A percentile compares a stretch with the other conserved stretches of the same genome.
phyloP scores from a whole-genome alignment of 2,113 vertebrate species.

The Pterocles gutturalis region DNA sequence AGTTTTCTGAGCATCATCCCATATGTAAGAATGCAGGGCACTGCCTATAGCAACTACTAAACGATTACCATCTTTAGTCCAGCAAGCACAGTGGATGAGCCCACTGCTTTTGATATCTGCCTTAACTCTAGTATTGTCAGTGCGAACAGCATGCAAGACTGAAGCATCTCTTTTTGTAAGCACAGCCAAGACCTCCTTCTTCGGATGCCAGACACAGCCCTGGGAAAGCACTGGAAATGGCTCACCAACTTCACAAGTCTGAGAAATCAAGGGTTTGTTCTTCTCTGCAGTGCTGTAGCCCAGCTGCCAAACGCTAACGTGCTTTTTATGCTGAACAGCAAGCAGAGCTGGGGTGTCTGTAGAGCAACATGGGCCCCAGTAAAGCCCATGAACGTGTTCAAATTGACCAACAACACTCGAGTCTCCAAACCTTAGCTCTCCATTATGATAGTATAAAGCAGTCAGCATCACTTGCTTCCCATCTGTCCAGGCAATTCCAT shows the following conservation, averaged over 20 bases:
- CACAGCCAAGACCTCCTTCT: slow-evolving; percentile 84
- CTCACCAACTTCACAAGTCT: slow-evolving; percentile 90
- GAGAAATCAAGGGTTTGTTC: slow-evolving; percentile 87
- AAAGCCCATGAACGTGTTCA: slow-evolving; percentile 90
- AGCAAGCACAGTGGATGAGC: slow-evolving; percentile 89
- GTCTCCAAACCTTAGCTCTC: slow-evolving; percentile 88
- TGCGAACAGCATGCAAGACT: slow-evolving; percentile 82
- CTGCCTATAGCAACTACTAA: slow-evolving; percentile 88
- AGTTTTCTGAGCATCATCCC: slow-evolving; percentile 88
- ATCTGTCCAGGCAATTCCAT: slow-evolving; percentile 96
- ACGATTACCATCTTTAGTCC: slow-evolving; percentile 90
- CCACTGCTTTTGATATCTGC: slow-evolving; percentile 86
- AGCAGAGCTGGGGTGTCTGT: slow-evolving; percentile 82
- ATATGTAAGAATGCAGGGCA: slow-evolving; percentile 89
- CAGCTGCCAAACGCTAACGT: slow-evolving; percentile 90
- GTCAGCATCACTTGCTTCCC: slow-evolving; percentile 92
- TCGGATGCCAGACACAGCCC: slow-evolving; percentile 96
- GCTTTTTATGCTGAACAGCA: slow-evolving; percentile 92
- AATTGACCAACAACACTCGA: slow-evolving; percentile 92
- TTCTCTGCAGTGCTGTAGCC: slow-evolving; percentile 80
- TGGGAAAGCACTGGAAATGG: slow-evolving; percentile 88
- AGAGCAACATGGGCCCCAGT: slow-evolving; percentile 85
- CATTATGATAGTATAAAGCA: slow-evolving; percentile 74
- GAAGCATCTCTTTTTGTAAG: slow-evolving; percentile 89
- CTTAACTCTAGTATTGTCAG: slow-evolving; percentile 84